Base-by-base conservation (phyloP, 2,113 vertebrate genomes). In the Odocoileus hemionus region DNA sequence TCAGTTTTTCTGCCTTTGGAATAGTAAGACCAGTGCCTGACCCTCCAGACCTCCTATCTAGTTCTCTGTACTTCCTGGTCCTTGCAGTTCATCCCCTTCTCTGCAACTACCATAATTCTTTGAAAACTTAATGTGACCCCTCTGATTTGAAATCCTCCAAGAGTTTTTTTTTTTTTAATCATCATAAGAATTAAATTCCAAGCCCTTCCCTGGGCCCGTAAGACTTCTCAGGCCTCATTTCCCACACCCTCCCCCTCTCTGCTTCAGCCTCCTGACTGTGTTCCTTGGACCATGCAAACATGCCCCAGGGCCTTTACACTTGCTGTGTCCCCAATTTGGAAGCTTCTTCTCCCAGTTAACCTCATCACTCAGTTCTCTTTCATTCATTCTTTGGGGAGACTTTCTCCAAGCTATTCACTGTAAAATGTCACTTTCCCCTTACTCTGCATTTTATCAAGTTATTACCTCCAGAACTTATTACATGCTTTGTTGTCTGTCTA, bases 21-120 rank as follows among this genome's bases (percentile, higher is more conserved):
- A 1, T 17, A 19, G 61, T 5, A 43, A 43, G 16, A 16, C 6
- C 2, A 43, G 5, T 0, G 0, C 6, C 39, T 52, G 23, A 4
- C 26, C 26, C 58, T 39, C 26, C 30, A 36, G 15, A 33, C 11
- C 54, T 39, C 7, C 3, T 30, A 9, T 13, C 2, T 3, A 6
- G 39, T n/a, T 30, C n/a, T 21, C 19, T 10, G 21, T 33, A 54
- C 45, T 30, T 7, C 17, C 10, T 33, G 30, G 5, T 12, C 57
- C 54, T 43, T 16, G 2, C 1, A 36, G 1, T 47, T 52, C 33
- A 39, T 21, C 26, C 36, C 23, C 15, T n/a, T 64, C 2, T 8
- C 3, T 19, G 9, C 0, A 23, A n/a, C 58, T 60, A 25, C 1
- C 3, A 1, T 15, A 36, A 67, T 45, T 87, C 74, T 92, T 52